phyloP scores from a whole-genome alignment of 2,888 invertebrate species.

The Dryococelus australis region DNA sequence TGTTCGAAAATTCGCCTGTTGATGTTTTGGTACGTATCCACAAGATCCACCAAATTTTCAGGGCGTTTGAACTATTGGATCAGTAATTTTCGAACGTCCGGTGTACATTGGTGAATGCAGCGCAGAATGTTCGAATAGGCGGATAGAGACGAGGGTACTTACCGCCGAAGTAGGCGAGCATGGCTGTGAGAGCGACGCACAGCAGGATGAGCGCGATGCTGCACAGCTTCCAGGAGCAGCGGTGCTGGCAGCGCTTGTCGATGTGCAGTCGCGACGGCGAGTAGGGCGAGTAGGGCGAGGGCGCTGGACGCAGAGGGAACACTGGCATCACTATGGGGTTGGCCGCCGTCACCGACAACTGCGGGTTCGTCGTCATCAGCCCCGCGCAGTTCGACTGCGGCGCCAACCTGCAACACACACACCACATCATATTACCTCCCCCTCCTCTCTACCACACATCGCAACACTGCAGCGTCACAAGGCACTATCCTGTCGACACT shows the following conservation, averaged over 20 bases:
- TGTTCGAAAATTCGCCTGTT: too few species aligned
- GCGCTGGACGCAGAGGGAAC: slow-evolving; percentile 76
- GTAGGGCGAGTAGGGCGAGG: slow-evolving; percentile 76
- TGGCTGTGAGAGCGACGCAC: slow-evolving; percentile 88
- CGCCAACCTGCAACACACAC: slow-evolving; percentile 37
- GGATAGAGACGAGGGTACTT: slow-evolving; percentile 57
- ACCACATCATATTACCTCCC: neutral
- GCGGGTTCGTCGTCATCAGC: slow-evolving; percentile 52
- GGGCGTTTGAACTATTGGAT: too few species aligned
- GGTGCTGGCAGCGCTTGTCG: slow-evolving; percentile 91
- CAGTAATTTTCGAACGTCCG: too few species aligned
- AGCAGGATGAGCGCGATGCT: slow-evolving; percentile 92
- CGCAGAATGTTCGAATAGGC: too few species aligned
- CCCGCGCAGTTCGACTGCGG: slow-evolving; percentile 31
- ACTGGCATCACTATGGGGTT: slow-evolving; percentile 87
- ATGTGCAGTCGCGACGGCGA: slow-evolving; percentile 93
- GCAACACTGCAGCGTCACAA: neutral
- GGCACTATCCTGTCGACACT: too few species aligned
- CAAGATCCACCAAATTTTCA: too few species aligned
- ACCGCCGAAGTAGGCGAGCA: slow-evolving; percentile 96
- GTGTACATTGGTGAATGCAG: too few species aligned
- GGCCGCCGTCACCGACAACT: slow-evolving; percentile 54
- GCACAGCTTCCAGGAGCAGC: slow-evolving; percentile 97
- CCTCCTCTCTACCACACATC: too few species aligned
- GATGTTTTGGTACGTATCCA: too few species aligned